Evolutionary conservation across 2,888 invertebrate genomes (phyloP).

Genomic region (Tethea ocularis): DNA sequence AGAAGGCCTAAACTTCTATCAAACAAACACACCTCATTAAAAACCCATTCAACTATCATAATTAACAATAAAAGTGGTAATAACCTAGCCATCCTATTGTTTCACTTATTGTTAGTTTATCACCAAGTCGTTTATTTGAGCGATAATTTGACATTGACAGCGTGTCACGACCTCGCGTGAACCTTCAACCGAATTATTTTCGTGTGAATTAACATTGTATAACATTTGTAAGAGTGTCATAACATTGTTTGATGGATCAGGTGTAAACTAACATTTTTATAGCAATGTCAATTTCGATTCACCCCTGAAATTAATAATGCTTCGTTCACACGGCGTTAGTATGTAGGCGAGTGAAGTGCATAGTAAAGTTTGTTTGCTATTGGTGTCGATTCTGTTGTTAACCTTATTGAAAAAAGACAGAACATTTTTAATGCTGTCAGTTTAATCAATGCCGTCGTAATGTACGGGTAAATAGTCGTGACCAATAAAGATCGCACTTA

Average conservation of each 20-base stretch:
- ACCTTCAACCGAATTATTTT: slow-evolving; percentile 18
- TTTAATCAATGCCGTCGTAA: too few species aligned
- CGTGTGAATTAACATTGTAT: slow-evolving; percentile 36
- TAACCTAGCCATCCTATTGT: slow-evolving; percentile 19
- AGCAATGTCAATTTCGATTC: neutral
- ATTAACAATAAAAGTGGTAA: neutral
- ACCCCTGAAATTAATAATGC: neutral
- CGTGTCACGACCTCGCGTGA: slow-evolving; percentile 13
- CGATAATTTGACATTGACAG: slow-evolving; percentile 26
- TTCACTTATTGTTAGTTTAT: slow-evolving; percentile 10
- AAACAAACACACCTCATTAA: neutral
- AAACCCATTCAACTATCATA: neutral
- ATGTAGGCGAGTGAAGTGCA: neutral
- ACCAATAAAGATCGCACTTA: too few species aligned
- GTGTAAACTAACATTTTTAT: slow-evolving; percentile 5
- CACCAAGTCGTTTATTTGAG: neutral
- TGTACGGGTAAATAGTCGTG: too few species aligned
- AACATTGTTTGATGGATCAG: slow-evolving; percentile 12
- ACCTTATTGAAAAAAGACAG: too few species aligned
- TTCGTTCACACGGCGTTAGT: neutral
- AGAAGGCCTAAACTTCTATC: neutral
- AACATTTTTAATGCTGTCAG: too few species aligned
- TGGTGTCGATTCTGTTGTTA: too few species aligned
- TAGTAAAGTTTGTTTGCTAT: neutral
- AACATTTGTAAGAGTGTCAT: slow-evolving; percentile 31